A percentile compares a stretch with the other conserved stretches of the same genome.
phyloP scores from a whole-genome alignment of 2,797 vertebrate genomes.

The Urosaurus nigricauda region DNA sequence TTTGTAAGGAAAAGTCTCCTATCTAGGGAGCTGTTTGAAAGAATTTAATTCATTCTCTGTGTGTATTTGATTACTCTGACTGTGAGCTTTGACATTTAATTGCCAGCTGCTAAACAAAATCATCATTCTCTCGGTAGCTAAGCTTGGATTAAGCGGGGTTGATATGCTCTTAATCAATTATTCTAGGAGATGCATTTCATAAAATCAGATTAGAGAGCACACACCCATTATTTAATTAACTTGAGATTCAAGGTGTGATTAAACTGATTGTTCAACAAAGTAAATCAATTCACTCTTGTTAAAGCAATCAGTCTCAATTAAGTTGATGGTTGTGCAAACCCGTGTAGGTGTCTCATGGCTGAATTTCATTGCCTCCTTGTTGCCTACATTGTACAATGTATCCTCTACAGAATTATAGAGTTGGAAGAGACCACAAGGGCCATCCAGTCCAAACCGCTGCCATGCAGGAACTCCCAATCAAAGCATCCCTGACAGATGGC shows the following conservation, averaged over 20 bases:
- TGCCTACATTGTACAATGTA: background rate
- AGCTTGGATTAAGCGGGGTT: background rate
- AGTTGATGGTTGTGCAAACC: background rate
- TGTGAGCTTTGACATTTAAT: background rate
- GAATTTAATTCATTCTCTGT: background rate
- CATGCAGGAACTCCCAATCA: no score
- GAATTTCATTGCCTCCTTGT: background rate
- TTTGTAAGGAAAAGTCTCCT: background rate
- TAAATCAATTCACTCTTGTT: background rate
- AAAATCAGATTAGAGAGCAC: background rate
- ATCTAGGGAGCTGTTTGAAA: background rate
- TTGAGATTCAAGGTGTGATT: background rate
- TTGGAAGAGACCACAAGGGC: no score
- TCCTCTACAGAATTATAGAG: no score
- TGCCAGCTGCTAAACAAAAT: background rate
- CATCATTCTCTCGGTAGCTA: background rate
- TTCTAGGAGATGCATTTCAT: background rate
- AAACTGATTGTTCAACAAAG: conserved; percentile 1
- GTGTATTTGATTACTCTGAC: background rate
- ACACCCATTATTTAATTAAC: background rate
- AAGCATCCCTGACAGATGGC: no score
- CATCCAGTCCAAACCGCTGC: no score
- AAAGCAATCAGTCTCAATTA: conserved; percentile 21
- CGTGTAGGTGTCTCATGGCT: background rate
- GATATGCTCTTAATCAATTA: background rate